These are phyloP conservation scores for Erpobdella octoculata DNA, from an alignment of 2,888 invertebrate genomes.

Conservation along the genomic window DNA sequence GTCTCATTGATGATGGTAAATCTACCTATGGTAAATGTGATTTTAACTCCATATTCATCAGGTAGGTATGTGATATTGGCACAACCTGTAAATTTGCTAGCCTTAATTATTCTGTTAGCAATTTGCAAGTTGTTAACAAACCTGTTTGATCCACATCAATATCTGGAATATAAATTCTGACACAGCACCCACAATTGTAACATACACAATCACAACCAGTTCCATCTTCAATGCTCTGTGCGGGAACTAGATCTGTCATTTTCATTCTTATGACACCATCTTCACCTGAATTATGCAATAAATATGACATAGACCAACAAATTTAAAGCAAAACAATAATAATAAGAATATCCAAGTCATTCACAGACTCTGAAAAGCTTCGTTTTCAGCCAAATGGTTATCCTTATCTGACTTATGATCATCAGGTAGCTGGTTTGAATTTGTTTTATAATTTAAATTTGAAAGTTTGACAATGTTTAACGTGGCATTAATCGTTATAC, in stretches of 20 bases:
- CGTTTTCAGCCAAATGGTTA: no score
- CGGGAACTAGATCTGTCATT: neutral
- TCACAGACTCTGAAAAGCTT: no score
- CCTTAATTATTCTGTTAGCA: neutral
- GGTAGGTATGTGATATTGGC: conserved; percentile 17
- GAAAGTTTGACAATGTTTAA: no score
- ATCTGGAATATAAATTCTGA: neutral
- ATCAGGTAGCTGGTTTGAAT: no score
- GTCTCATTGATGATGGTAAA: neutral
- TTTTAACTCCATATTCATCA: neutral
- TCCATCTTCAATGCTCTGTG: neutral
- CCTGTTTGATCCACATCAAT: neutral
- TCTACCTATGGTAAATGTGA: neutral
- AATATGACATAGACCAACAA: no score
- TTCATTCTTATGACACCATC: neutral
- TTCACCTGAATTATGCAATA: no score
- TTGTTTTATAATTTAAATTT: no score
- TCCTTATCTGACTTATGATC: no score
- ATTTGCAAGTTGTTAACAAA: neutral
- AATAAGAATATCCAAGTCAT: no score
- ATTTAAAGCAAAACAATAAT: no score
- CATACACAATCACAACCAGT: conserved; percentile 9
- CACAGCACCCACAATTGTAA: conserved; percentile 18
- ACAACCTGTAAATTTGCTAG: neutral
- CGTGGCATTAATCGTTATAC: no score